Conservation (phyloP, 2,888 invertebrate species). For the Cryptus armator region DNA sequence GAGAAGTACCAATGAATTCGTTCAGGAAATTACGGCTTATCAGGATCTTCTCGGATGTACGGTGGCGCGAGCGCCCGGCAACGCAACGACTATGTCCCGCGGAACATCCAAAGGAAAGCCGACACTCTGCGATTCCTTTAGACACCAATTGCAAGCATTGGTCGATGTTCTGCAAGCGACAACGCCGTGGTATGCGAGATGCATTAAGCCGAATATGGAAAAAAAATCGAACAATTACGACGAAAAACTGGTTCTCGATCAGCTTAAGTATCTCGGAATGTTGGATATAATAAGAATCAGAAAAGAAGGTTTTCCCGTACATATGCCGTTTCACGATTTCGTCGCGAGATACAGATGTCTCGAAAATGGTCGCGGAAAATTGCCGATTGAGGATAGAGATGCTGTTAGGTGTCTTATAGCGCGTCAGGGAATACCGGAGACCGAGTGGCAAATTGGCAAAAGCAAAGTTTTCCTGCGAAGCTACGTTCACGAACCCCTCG, state of each 20-base stretch:
- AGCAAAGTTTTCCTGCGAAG: slow-evolving; percentile 94
- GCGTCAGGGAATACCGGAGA: slow-evolving; percentile 89
- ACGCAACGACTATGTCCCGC: slow-evolving; percentile 88
- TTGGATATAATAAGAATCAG: slow-evolving; percentile 96
- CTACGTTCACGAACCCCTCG: slow-evolving; percentile 93
- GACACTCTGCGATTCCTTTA: slow-evolving; percentile 95
- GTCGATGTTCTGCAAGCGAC: slow-evolving; percentile 96
- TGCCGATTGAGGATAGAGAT: slow-evolving; percentile 82
- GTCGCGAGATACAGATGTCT: slow-evolving; percentile 92
- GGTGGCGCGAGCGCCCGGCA: slow-evolving; percentile 79
- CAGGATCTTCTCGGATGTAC: slow-evolving; percentile 82
- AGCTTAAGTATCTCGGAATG: slow-evolving; percentile 96
- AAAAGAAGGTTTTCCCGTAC: slow-evolving; percentile 95
- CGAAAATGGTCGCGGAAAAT: slow-evolving; percentile 77
- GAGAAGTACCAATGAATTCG: slow-evolving; percentile 93
- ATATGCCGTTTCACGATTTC: slow-evolving; percentile 92
- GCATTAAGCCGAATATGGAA: slow-evolving; percentile 96
- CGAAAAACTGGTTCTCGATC: slow-evolving; percentile 93
- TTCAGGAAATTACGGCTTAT: slow-evolving; percentile 90
- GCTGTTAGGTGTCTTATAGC: slow-evolving; percentile 87
- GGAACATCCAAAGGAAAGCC: slow-evolving; percentile 96
- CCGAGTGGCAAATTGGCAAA: slow-evolving; percentile 96
- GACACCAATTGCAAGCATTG: slow-evolving; percentile 94
- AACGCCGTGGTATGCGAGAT: slow-evolving; percentile 96
- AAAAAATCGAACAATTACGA: slow-evolving; percentile 93